phyloP scores from a whole-genome alignment of 2,888 invertebrate genomes.

The Trachelus iudaicus region DNA sequence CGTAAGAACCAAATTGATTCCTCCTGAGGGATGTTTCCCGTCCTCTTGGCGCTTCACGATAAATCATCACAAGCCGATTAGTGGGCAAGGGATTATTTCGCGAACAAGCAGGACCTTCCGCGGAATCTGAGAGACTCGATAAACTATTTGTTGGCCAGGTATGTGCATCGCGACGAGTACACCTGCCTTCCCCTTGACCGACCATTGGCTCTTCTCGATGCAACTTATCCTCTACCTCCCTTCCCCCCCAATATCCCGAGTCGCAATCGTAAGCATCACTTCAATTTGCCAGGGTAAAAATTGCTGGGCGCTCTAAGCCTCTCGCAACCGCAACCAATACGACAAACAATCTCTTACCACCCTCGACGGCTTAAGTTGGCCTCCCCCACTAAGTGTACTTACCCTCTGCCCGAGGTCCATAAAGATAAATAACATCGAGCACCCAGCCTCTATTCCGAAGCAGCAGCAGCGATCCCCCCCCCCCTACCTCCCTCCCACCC shows the following conservation, averaged over 20 bases:
- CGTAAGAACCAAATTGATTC: constrained; percentile 38
- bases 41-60: constrained; percentile 41
- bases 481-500: not conserved
- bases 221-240: too few species aligned
- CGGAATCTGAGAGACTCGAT: too few species aligned
- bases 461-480: not conserved
- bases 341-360: constrained; percentile 63
- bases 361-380: constrained; percentile 56
- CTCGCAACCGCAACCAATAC: constrained; percentile 57
- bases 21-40: constrained; percentile 34
- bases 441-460: constrained; percentile 1
- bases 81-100: constrained; percentile 59
- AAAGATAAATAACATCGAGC: constrained; percentile 64
- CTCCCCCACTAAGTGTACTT: constrained; percentile 61
- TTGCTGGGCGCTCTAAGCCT: constrained; percentile 36
- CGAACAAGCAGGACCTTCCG: too few species aligned
- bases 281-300: constrained; percentile 12
- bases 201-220: too few species aligned
- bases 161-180: too few species aligned
- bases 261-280: constrained; percentile 30
- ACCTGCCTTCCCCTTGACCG: too few species aligned
- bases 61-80: constrained; percentile 63
- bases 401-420: constrained; percentile 65
- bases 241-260: too few species aligned
- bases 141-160: too few species aligned